Conservation (phyloP, 2,113 vertebrate species). For the Eulemur rufifrons region DNA sequence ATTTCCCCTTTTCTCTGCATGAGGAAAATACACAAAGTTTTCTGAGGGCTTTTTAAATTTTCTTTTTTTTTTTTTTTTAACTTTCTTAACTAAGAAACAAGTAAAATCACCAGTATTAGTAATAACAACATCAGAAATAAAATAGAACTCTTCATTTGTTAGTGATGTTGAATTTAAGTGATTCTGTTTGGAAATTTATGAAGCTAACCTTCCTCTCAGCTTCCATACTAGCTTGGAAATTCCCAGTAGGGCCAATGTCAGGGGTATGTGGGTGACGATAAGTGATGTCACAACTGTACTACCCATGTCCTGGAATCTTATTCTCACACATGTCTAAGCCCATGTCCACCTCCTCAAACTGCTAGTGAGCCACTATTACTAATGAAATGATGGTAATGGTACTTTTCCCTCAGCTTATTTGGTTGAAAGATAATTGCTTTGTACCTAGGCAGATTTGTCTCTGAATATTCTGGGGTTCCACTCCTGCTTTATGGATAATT, state of each 20-base stretch:
- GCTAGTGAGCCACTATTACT: not conserved
- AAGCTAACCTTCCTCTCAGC: not conserved
- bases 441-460: not conserved
- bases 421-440: not conserved
- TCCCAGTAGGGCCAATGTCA: not conserved
- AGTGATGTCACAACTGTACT: not conserved
- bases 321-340: not conserved
- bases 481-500: not conserved
- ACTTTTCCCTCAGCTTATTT: not conserved
- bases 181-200: not conserved
- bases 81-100: not conserved
- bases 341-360: not conserved
- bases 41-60: not conserved
- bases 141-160: not conserved
- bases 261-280: not conserved
- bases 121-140: not conserved
- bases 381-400: not conserved
- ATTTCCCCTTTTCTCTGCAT: not conserved
- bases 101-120: not conserved
- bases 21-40: not conserved
- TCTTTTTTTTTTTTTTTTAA: not conserved
- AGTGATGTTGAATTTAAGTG: not conserved
- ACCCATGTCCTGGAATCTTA: not conserved
- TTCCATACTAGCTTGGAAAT: not conserved
- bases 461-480: not conserved